Base-by-base conservation (phyloP, 2,797 vertebrate genomes). In the Muscicapa comitata region DNA sequence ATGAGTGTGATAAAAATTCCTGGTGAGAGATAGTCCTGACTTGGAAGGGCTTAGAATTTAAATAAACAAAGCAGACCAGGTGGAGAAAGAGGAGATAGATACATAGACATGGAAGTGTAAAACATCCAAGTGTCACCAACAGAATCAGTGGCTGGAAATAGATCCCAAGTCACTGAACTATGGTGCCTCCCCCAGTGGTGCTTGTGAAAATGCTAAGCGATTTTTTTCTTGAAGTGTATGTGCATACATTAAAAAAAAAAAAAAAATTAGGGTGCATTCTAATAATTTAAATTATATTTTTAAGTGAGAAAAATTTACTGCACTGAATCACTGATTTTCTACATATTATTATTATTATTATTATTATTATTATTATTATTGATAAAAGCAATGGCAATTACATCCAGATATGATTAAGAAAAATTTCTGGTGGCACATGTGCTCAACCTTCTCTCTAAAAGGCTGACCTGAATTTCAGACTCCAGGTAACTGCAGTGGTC, bases 211-310 rank as follows among this genome's bases (percentile, higher is more conserved):
- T 5, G 4, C 24, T 10, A 3, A 5, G 19, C 6, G 25, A 26
- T 8, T 47, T 9, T 67, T 72, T 50, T 65, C 21, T 42, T 67
- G 24, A 17, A 31, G 57, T 14, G 10, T 11, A 10, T 7, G 40
- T 31, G 13, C 10, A 50, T 58, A n/a, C 5, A 25, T 53, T 8
- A 6, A 17, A 37, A 66, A 65, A 65, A 18, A 18, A 38, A 38
- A 6, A 25, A 96, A 97, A 96, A 96, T 84, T 94, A 85, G 43
- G 88, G 75, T 59, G 42, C 67, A 97, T 97, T 96, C 85, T 96
- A 96, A 95, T 97, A 18, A 95, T 94, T 97, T 93, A 95, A 97
- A 96, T 97, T 95, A 93, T 95, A 91, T 96, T 96, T 96, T 93
- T 93, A 93, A 82, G 59, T 89, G 77, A 96, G 91, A 94, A 96